Base-by-base conservation (phyloP, 1,140 invertebrate species). In the Drosophila pseudoobscura region DNA sequence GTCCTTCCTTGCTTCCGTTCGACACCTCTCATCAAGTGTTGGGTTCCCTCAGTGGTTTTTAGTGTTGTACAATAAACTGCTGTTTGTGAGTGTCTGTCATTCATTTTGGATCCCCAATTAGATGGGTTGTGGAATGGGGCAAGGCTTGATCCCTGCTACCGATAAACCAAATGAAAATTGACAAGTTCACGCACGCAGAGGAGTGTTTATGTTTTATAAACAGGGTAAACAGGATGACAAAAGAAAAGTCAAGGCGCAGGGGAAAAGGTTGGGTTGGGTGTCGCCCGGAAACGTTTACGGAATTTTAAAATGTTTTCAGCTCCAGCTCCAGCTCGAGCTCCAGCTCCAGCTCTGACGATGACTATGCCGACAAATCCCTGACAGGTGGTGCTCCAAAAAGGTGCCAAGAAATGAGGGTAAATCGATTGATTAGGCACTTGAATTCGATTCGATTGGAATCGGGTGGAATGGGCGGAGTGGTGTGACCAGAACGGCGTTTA, bases 101-200 rank as follows among this genome's bases (percentile, higher is more conserved):
- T 70, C 66, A 70, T 57, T 39, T 39, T 39, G 11, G 35, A 39
- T 39, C 35, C 35, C 11, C 35, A 39, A 39, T 39, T 39, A 39
- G 35, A 39, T 39, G 3, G 35, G 7, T 0, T 11, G 31, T 8
- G 43, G 9, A 35, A 22, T 5, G 43, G 22, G 13, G n/a, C n/a
- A 11, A 70, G 39, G 56, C 49, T 69, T 50, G 17, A 52, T 50
- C 45, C 44, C 52, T 31, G 9, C 56, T 56, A 17, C 49, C 57
- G 57, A 70, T 78, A 46, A 70, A 49, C 60, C 44, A 84, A 84
- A 84, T 83, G 66, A 78, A 79, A 83, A 75, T 70, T 66, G 79
- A 80, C 78, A 82, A 64, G 62, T 61, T 66, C 45, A 62, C 57
- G 50, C n/a, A 26, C 57, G 24, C 26, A 50, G 35, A 45, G 29